These are phyloP conservation scores for Lethrus apterus DNA, from an alignment of 1,140 invertebrate species.

Conservation along the genomic window DNA sequence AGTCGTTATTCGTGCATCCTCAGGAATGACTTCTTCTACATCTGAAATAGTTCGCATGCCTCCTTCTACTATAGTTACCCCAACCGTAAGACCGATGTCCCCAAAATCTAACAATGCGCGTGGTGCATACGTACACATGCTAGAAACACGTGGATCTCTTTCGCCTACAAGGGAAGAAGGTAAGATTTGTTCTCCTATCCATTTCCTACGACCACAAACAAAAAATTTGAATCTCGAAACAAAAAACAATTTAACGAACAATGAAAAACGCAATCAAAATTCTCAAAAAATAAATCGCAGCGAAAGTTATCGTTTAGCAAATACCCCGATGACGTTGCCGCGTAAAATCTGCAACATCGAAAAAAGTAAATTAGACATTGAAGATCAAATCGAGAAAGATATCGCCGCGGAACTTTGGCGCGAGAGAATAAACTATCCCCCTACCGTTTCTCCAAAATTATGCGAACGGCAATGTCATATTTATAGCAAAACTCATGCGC, in stretches of 20 bases:
- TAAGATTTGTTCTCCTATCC: conserved; percentile 43
- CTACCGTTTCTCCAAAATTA: conserved; percentile 47
- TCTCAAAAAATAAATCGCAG: conserved; percentile 63
- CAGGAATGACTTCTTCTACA: conserved; percentile 43
- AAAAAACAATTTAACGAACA: conserved; percentile 8
- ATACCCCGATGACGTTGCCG: conserved; percentile 55
- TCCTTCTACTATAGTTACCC: conserved; percentile 47
- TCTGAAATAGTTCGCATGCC: conserved; percentile 56
- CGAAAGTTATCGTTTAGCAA: conserved; percentile 79
- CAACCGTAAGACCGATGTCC: conserved; percentile 39
- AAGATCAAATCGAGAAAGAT: conserved; percentile 51
- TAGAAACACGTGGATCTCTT: conserved; percentile 56
- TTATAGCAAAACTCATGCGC: conserved; percentile 41
- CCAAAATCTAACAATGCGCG: conserved; percentile 38
- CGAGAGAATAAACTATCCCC: conserved; percentile 62
- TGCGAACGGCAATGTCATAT: conserved; percentile 27
- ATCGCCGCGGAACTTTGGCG: conserved; percentile 55
- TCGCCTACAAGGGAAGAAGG: conserved; percentile 51
- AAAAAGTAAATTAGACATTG: conserved; percentile 31
- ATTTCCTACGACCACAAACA: conserved; percentile 13
- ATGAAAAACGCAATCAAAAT: neutral
- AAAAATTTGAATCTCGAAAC: neutral
- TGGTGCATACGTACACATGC: conserved; percentile 64
- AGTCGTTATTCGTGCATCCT: conserved; percentile 55
- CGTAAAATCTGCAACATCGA: conserved; percentile 30